Conservation (phyloP, 2,797 vertebrate species). For the Brotogeris chrysoptera region DNA sequence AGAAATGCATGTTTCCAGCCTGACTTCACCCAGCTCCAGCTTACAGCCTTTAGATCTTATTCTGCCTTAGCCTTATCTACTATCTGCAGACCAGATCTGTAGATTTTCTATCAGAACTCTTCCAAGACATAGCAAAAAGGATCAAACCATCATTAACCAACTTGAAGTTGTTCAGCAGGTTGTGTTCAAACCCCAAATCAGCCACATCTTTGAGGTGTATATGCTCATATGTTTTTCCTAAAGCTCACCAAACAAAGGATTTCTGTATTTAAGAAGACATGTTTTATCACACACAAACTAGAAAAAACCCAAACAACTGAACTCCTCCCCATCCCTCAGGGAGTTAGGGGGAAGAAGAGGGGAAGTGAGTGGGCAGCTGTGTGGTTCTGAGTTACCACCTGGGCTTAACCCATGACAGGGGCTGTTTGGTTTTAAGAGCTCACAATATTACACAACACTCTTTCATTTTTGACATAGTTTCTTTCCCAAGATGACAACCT, state of each 20-base stretch:
- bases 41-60: not conserved
- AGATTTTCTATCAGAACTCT: not conserved
- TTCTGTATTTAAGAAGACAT: not conserved
- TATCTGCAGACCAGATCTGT: not conserved
- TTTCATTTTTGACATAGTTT: not conserved
- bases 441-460: not conserved
- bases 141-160: not conserved
- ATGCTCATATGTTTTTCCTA: not conserved
- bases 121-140: not conserved
- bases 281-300: not conserved
- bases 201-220: not conserved
- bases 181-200: not conserved
- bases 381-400: not conserved
- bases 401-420: not conserved
- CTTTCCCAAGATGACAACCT: not conserved
- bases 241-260: not conserved
- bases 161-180: not conserved
- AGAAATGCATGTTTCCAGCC: not conserved
- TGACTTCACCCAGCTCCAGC: not conserved
- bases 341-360: not conserved
- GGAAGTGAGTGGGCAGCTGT: not conserved
- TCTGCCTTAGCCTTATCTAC: not conserved
- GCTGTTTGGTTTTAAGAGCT: not conserved
- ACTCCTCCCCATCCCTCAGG: not conserved
- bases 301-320: accelerated